A percentile compares a stretch with the other conserved stretches of the same genome.
Evolutionary conservation across 2,888 invertebrate genomes (phyloP).

Genomic region (Leucozona laternaria): DNA sequence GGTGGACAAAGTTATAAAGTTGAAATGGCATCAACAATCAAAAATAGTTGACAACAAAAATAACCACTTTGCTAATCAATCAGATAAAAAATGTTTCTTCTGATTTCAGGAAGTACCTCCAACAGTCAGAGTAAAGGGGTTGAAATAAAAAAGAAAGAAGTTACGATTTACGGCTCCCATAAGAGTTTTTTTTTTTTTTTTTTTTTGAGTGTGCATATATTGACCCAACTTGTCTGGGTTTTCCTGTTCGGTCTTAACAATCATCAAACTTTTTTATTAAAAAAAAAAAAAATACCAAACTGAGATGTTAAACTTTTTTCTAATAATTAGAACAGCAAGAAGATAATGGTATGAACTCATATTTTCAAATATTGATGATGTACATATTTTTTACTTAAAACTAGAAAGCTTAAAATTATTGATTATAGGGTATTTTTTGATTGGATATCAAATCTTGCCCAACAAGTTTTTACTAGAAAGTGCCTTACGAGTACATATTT

Average conservation of each 20-base stretch:
- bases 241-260: neutral
- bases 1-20: neutral
- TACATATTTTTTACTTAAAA: too few relatives aligned
- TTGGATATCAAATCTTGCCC: too few relatives aligned
- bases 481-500: too few relatives aligned
- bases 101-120: neutral
- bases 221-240: neutral
- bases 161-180: neutral
- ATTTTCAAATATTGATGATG: too few relatives aligned
- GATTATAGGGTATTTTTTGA: too few relatives aligned
- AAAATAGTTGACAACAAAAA: neutral
- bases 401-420: too few relatives aligned
- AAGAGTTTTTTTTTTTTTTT: neutral
- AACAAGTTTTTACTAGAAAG: too few relatives aligned
- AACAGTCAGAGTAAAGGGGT: neutral
- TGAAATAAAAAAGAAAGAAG: neutral
- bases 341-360: too few relatives aligned
- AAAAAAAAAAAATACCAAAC: neutral
- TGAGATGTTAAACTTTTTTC: too few relatives aligned
- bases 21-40: neutral
- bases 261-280: neutral
- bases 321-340: too few relatives aligned
- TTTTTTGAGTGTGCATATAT: too few relatives aligned
- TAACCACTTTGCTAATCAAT: constrained; percentile 29
- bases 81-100: constrained; percentile 1